Evolutionary conservation across 1,140 invertebrate genomes (phyloP), one percentile per base, ranked within the genome.

Genomic region (Zaprionus nigranus): DNA sequence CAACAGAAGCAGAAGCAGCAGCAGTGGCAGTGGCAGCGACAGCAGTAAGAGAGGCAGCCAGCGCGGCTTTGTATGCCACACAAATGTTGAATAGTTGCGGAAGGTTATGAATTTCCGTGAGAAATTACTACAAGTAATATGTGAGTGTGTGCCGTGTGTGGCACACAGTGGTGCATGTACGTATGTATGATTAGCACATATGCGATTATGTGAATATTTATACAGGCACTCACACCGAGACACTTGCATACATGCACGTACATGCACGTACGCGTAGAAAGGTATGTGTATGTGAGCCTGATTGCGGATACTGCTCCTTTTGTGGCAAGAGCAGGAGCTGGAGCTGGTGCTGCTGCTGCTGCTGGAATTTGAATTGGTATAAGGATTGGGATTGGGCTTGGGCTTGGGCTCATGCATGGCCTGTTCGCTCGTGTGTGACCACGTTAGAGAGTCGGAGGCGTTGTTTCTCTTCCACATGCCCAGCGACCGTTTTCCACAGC

Each of bases 121-220:
- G 85, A 90, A 90, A 90, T 90, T 90, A 90, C 85, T 90, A 90
- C 85, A 90, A 90, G 85, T 88, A 88, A 88, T 90, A 90, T 88
- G 85, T 81, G 85, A 81, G 85, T 90, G 79, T 90, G 79, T 58
- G n/a, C 40, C 30, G 30, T 81, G 81, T 82, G 70, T 73, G 75
- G 65, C 81, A 79, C 81, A 79, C 65, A 66, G 43, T 51, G 36
- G 46, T 51, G 34, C 24, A 24, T 58, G 22, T 43, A 40, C 51
- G 56, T 51, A 17, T 53, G 46, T 67, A 15, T 70, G 46, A 51
- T 51, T 51, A 51, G 49, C 53, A 62, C 46, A 51, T 51, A 60
- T 22, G 58, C 58, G 60, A 62, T 62, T 62, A 53, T 36, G 49
- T 63, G 49, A 24, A 54, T 26, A 54, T 64, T 22, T 38, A 38